phyloP scores from a whole-genome alignment of 2,797 vertebrate species.

The Helarctos malayanus region DNA sequence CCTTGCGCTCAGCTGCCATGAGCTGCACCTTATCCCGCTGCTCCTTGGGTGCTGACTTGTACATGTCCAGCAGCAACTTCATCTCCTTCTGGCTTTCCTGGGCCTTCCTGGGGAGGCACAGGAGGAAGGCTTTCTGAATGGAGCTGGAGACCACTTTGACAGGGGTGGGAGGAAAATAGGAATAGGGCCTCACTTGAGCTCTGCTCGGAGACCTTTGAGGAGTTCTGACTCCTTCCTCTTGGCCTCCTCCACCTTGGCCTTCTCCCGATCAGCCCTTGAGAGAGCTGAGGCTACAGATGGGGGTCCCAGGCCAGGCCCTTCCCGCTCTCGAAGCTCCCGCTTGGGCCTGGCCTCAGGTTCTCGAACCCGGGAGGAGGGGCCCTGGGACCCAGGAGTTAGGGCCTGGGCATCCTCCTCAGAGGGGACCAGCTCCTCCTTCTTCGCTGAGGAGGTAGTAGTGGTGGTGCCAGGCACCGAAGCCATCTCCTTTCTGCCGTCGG shows the following conservation, averaged over 20 bases:
- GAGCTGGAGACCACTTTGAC: background rate
- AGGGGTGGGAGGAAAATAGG: background rate
- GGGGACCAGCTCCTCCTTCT: slow-evolving; percentile 84
- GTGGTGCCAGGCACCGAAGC: background rate
- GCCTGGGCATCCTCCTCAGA: slow-evolving; percentile 82
- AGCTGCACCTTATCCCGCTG: slow-evolving; percentile 98
- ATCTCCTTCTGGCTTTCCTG: slow-evolving; percentile 98
- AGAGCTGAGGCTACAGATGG: slow-evolving; percentile 74
- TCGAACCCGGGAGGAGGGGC: slow-evolving; percentile 71
- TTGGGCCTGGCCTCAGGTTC: slow-evolving; percentile 89
- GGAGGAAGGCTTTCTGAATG: background rate
- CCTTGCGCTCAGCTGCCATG: slow-evolving; percentile 97
- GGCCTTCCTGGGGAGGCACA: slow-evolving; percentile 91
- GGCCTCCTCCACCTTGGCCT: slow-evolving; percentile 89
- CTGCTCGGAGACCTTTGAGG: slow-evolving; percentile 93
- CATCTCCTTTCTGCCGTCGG: slow-evolving; percentile 88
- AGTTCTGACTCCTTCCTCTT: slow-evolving; percentile 96
- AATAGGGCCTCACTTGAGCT: slow-evolving; percentile 92
- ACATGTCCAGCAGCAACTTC: slow-evolving; percentile 97
- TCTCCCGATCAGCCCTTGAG: slow-evolving; percentile 84
- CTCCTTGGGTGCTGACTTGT: slow-evolving; percentile 97
- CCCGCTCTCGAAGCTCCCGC: slow-evolving; percentile 91
- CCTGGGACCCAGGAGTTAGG: slow-evolving; percentile 69
- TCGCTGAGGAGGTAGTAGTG: slow-evolving; percentile 52
- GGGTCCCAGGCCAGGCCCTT: slow-evolving; percentile 88